phyloP scores from a whole-genome alignment of 2,888 invertebrate genomes.

The Tethea ocularis region DNA sequence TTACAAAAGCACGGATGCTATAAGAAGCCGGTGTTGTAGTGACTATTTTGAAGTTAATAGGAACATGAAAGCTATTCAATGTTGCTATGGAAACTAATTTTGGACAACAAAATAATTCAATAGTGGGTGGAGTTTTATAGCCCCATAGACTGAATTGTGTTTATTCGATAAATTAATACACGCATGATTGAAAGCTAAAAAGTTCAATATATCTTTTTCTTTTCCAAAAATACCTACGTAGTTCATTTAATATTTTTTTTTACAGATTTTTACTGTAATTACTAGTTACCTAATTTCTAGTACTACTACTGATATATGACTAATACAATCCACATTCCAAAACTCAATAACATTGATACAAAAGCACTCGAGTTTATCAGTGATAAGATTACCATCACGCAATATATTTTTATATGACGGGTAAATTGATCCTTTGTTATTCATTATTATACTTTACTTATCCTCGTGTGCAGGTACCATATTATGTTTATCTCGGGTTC shows the following conservation, averaged over 20 bases:
- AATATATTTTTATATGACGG: not conserved
- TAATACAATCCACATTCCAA: not conserved
- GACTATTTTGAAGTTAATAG: not conserved
- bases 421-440: slow-evolving; percentile 2
- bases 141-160: not conserved
- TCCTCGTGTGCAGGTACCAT: not conserved
- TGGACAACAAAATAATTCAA: slow-evolving; percentile 52
- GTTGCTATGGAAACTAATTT: slow-evolving; percentile 68
- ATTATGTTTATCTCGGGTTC: too few relatives aligned
- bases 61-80: slow-evolving; percentile 67
- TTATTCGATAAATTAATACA: not conserved
- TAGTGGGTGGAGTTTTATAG: not conserved
- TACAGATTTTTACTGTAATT: too few relatives aligned
- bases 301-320: not conserved
- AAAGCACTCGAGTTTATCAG: slow-evolving; percentile 1
- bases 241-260: too few relatives aligned
- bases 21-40: not conserved
- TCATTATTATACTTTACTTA: not conserved
- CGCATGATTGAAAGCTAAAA: too few relatives aligned
- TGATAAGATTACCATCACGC: not conserved
- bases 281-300: too few relatives aligned
- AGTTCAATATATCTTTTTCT: too few relatives aligned
- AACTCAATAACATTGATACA: slow-evolving; percentile 1
- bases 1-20: not conserved
- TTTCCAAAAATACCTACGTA: too few relatives aligned